Base-by-base conservation (phyloP, 2,113 vertebrate genomes). In the Engystomops pustulosus region DNA sequence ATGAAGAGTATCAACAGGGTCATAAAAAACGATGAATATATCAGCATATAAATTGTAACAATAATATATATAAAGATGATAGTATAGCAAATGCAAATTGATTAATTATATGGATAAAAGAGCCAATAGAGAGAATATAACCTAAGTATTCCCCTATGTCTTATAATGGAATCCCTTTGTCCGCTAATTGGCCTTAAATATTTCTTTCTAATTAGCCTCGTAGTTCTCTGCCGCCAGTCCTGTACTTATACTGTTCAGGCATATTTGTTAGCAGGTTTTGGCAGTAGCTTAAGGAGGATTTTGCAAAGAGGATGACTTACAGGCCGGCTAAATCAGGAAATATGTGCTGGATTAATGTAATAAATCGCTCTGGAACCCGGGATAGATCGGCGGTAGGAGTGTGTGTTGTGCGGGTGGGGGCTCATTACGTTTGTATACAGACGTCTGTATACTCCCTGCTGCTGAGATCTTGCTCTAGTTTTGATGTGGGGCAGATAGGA, bases 221-320 rank as follows among this genome's bases (percentile, higher is more conserved):
- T 60, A 58, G 36, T 12, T 41, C 44, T 23, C 12, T 17, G 51
- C 51, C 20, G 6, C 20, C 8, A 6, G 51, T n/a, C 41, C 75
- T 78, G 20, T 55, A 20, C 25, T 75, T 32, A n/a, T 20, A 41
- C 75, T 78, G 69, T 78, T 15, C 30, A 41, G 58, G 74, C 47
- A 55, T 4, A 0, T 80, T 84, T 83, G 83, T 85, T 83, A 74
- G 51, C 32, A 71, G 74, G 82, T 18, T 68, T 86, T 85, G 85
- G 86, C 79, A 75, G 82, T 47, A 68, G 71, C 36, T 41, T 17
- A 0, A 53, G 0, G 70, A 0, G 23, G n/a, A 47, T 10, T 32
- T 87, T 79, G 41, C 58, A 0, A 4, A 75, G 58, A 71, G 67
- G 86, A 70, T 83, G 85, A 86, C 87, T 87, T 86, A 68, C 79